Percentiles rank a stretch among this genome's conserved stretches.
Evolutionary conservation across 35 echinoderm and acorn worm genomes (phyloP).

Genomic region (Nesometra sesokonis): DNA sequence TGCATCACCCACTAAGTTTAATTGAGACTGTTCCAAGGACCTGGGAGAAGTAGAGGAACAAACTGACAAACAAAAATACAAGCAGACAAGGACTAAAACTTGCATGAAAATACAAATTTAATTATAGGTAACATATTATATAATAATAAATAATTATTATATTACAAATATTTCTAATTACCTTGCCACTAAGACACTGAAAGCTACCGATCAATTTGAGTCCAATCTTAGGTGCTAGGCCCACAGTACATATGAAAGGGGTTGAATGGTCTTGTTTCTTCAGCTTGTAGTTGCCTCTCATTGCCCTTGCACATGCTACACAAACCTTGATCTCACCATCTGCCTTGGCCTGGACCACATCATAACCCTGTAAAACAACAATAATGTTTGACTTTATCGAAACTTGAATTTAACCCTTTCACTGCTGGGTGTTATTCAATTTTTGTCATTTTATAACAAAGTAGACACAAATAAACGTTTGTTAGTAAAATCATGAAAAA

Average conservation of each 20-base stretch:
- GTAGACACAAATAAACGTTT: not conserved
- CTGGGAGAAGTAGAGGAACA: no score
- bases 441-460: no score
- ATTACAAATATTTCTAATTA: no score
- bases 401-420: not conserved
- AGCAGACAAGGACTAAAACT: no score
- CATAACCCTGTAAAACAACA: slow-evolving; percentile 68
- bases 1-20: no score
- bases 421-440: no score
- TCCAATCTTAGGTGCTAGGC: slow-evolving; percentile 44
- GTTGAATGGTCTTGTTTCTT: slow-evolving; percentile 38
- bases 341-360: slow-evolving; percentile 26
- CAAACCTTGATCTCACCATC: slow-evolving; percentile 47
- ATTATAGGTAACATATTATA: no score
- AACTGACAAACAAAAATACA: no score
- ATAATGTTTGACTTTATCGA: no score
- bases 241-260: slow-evolving; percentile 63
- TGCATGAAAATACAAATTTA: no score
- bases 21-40: no score
- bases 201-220: slow-evolving; percentile 67
- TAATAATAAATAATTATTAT: no score
- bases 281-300: slow-evolving; percentile 68
- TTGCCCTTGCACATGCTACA: slow-evolving; percentile 50
- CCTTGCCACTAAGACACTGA: slow-evolving; percentile 95
- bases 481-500: not conserved